phyloP scores from a whole-genome alignment of 2,113 vertebrate genomes.

The Hemicordylus capensis region DNA sequence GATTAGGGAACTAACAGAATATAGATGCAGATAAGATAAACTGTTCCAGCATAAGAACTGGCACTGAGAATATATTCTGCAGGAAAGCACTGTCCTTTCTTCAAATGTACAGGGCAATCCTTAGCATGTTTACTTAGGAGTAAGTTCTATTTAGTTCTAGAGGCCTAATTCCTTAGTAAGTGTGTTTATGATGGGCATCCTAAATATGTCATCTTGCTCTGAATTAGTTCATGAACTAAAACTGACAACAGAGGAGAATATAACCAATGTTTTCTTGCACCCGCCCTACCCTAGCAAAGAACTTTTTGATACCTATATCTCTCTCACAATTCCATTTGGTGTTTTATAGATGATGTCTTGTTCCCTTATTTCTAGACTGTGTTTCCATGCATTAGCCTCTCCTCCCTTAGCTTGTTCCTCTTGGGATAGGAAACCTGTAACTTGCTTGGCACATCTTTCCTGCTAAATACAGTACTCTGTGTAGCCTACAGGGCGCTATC shows the following conservation, averaged over 20 bases:
- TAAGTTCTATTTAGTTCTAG: not conserved
- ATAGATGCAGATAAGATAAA: too few species aligned
- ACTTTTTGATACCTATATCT: not conserved
- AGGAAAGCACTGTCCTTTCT: too few species aligned
- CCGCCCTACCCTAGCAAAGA: too few species aligned
- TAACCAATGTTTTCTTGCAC: not conserved
- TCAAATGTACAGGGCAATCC: too few species aligned
- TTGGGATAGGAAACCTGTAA: conserved; percentile 4
- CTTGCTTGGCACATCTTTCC: not conserved
- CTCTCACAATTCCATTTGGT: not conserved
- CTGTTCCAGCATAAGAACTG: too few species aligned
- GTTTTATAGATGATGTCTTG: conserved; percentile 11
- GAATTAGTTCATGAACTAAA: not conserved
- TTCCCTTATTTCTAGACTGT: not conserved
- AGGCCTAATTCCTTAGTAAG: not conserved
- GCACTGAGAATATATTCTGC: too few species aligned
- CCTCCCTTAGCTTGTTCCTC: conserved; percentile 14
- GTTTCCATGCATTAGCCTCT: conserved; percentile 5
- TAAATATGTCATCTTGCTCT: not conserved
- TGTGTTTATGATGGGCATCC: not conserved
- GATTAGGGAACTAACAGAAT: too few species aligned
- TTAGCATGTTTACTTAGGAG: too few species aligned
- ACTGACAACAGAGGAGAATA: not conserved
- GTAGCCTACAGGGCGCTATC: conserved; percentile 30
- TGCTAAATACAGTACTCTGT: conserved; percentile 3